A percentile compares a stretch with the other conserved stretches of the same genome.
phyloP scores from a whole-genome alignment of 2,797 vertebrate genomes.

The Lophius americanus region DNA sequence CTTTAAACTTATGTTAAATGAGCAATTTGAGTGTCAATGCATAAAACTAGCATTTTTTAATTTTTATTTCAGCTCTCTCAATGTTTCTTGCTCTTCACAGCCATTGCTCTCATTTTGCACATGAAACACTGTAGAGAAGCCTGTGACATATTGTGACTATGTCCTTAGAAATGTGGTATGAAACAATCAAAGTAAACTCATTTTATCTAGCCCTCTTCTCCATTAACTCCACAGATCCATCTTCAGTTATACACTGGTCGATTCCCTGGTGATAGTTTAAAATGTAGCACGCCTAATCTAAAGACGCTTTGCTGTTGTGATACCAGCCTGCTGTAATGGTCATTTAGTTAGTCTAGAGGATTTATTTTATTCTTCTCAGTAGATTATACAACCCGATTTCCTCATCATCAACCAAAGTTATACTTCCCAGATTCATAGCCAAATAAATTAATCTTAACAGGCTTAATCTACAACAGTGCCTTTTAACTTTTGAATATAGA shows the following conservation, averaged over 20 bases:
- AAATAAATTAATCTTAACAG: conserved; percentile 45
- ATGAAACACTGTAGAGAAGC: conserved; percentile 71
- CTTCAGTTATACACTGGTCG: conserved; percentile 54
- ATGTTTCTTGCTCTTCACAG: conserved; percentile 68
- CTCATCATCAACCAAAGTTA: conserved; percentile 44
- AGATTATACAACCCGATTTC: conserved; percentile 27
- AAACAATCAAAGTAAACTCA: conserved; percentile 50
- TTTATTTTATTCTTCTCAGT: conserved; percentile 20
- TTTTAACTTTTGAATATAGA: conserved; percentile 60
- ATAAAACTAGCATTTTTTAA: conserved; percentile 49
- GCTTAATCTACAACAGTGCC: conserved; percentile 66
- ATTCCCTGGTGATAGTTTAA: conserved; percentile 38
- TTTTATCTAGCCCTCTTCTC: conserved; percentile 31
- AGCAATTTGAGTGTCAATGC: conserved; percentile 64
- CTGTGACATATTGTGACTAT: conserved; percentile 60
- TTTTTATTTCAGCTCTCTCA: conserved; percentile 60
- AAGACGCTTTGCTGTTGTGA: conserved; percentile 47
- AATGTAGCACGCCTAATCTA: conserved; percentile 29
- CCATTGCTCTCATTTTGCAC: conserved; percentile 81
- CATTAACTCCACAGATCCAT: conserved; percentile 15
- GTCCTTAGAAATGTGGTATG: conserved; percentile 58
- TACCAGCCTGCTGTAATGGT: conserved; percentile 83
- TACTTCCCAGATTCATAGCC: conserved; percentile 44
- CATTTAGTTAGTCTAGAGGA: conserved; percentile 44
- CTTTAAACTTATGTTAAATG: conserved; percentile 66